Percentiles rank a stretch among this genome's conserved stretches.
Evolutionary conservation across 2,888 invertebrate genomes (phyloP).

Genomic region (Drosophila mimica): DNA sequence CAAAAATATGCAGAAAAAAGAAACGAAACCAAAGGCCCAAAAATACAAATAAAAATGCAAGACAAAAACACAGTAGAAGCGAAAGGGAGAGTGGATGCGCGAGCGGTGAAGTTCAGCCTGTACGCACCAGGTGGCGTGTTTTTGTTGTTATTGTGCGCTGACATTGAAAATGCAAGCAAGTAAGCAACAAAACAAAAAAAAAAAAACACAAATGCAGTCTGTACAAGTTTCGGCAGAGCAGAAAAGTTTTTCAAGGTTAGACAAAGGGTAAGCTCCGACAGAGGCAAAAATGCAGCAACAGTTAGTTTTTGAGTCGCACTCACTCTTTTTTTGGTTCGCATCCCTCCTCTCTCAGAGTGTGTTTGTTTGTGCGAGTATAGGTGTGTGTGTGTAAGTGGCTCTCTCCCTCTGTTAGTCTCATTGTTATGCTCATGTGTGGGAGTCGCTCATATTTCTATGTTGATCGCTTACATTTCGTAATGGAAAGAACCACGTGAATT

Average conservation of each 20-base stretch:
- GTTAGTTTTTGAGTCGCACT: conserved; percentile 55
- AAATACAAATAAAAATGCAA: conserved; percentile 38
- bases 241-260: conserved; percentile 67
- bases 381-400: background rate
- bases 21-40: conserved; percentile 24
- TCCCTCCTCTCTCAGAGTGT: background rate
- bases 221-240: conserved; percentile 30
- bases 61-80: conserved; percentile 32
- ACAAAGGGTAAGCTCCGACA: conserved; percentile 60
- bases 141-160: conserved; percentile 48
- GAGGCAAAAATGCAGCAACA: conserved; percentile 58
- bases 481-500: conserved; percentile 6
- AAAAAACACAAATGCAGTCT: conserved; percentile 53
- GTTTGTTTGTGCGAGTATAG: background rate
- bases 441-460: conserved; percentile 1
- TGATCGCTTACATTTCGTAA: conserved; percentile 27
- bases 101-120: conserved; percentile 23
- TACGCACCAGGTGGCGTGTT: conserved; percentile 43
- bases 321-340: conserved; percentile 7
- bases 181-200: conserved; percentile 29
- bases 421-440: conserved; percentile 12
- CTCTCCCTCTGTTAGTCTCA: background rate
- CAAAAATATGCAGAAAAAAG: conserved; percentile 31
- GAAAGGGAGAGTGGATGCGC: conserved; percentile 7
- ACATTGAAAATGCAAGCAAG: conserved; percentile 71